Conservation (phyloP, 2,888 invertebrate genomes). For the Deladenus siricidicola region DNA sequence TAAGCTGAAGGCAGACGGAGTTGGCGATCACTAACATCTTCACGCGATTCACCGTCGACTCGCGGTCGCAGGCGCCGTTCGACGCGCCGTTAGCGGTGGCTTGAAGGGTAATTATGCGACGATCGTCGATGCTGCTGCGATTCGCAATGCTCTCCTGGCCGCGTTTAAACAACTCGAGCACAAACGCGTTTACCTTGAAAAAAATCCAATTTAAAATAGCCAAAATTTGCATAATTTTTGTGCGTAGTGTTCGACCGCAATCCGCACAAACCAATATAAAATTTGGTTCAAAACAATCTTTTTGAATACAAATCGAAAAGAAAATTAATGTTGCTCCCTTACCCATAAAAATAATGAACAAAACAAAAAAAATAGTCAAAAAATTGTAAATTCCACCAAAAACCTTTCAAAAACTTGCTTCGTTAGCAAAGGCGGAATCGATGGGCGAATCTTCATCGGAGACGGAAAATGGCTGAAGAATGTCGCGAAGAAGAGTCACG, state of each 20-base stretch:
- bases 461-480: conserved; percentile 56
- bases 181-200: conserved; percentile 73
- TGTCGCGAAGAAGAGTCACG: conserved; percentile 79
- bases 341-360: no score
- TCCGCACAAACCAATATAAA: no score
- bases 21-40: conserved; percentile 37
- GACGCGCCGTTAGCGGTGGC: neutral
- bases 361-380: no score
- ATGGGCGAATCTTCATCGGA: conserved; percentile 23
- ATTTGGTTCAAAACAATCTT: no score
- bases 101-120: neutral
- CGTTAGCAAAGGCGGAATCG: conserved; percentile 39
- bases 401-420: conserved; percentile 15
- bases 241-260: no score
- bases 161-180: conserved; percentile 76
- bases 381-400: conserved; percentile 1
- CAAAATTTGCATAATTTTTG: no score
- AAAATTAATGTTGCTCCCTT: no score
- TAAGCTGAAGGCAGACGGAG: conserved; percentile 83
- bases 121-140: conserved; percentile 17
- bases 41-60: conserved; percentile 25
- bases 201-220: no score
- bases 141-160: conserved; percentile 65
- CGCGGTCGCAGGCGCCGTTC: conserved; percentile 16
- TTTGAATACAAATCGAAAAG: no score